Conservation (phyloP, 2,113 vertebrate genomes). For the Rhabdomys dilectus region DNA sequence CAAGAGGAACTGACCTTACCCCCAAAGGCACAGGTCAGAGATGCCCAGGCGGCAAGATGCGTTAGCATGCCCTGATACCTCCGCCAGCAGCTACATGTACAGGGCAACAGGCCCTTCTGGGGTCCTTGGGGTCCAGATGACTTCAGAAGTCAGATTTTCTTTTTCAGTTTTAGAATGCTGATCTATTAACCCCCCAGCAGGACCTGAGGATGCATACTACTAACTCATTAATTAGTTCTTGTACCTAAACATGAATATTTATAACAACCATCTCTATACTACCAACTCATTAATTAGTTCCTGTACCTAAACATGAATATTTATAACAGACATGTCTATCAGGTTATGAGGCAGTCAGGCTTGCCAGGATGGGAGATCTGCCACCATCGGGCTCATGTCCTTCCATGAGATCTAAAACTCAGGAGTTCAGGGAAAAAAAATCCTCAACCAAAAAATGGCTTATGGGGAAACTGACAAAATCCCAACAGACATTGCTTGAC, state of each 20-base stretch:
- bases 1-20: background rate
- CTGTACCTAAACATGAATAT: conserved; percentile 52
- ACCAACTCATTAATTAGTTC: conserved; percentile 29
- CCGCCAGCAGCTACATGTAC: background rate
- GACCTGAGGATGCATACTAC: background rate
- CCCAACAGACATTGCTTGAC: background rate
- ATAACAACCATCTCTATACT: background rate
- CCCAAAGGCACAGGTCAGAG: background rate
- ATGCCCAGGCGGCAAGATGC: background rate
- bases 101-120: background rate
- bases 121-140: background rate
- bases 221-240: conserved; percentile 15
- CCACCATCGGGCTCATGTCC: background rate
- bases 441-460: background rate
- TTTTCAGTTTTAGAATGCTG: background rate
- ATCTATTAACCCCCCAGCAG: background rate
- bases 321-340: background rate
- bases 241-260: conserved; percentile 57
- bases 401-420: background rate
- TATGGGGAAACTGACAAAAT: background rate
- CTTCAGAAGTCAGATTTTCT: background rate
- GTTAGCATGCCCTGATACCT: background rate
- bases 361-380: background rate
- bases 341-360: background rate
- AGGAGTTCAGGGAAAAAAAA: background rate